Conservation (phyloP, 2,113 vertebrate species). For the Alosa alosa region DNA sequence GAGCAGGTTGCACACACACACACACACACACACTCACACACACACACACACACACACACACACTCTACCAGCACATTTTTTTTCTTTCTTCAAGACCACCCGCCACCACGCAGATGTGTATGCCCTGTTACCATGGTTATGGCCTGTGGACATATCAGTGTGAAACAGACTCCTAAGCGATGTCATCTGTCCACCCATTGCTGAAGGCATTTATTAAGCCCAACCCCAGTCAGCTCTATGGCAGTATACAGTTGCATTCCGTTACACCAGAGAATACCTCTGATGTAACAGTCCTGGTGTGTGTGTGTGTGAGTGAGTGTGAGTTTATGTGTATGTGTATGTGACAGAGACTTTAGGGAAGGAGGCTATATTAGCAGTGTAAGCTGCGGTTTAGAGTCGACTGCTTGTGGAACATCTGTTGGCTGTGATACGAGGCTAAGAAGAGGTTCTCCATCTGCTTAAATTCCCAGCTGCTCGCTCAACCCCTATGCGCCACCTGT, state of each 20-base stretch:
- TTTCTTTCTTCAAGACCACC: slow-evolving; percentile 18
- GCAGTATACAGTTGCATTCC: background rate
- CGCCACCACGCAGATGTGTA: slow-evolving; percentile 37
- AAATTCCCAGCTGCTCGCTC: slow-evolving; percentile 36
- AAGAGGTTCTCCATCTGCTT: slow-evolving; percentile 40
- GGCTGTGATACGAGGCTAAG: slow-evolving; percentile 65
- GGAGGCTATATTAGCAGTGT: slow-evolving; percentile 52
- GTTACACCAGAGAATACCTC: background rate
- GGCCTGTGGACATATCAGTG: slow-evolving; percentile 1
- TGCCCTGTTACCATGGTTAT: slow-evolving; percentile 62
- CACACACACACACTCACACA: too few relatives aligned
- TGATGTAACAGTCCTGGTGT: slow-evolving; percentile 42
- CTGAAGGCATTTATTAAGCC: slow-evolving; percentile 31
- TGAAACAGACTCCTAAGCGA: background rate
- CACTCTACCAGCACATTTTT: background rate
- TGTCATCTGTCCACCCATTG: slow-evolving; percentile 30
- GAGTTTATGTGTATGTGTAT: slow-evolving; percentile 26
- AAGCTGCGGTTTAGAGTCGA: slow-evolving; percentile 61
- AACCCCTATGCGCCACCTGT: slow-evolving; percentile 65
- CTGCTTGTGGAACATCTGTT: slow-evolving; percentile 67
- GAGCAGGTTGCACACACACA: background rate
- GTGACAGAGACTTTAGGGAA: slow-evolving; percentile 24
- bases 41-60: too few relatives aligned
- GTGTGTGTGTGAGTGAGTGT: slow-evolving; percentile 14
- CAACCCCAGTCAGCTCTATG: background rate